Evolutionary conservation across 2,888 invertebrate genomes (phyloP).

Genomic region (Meloe dianella): DNA sequence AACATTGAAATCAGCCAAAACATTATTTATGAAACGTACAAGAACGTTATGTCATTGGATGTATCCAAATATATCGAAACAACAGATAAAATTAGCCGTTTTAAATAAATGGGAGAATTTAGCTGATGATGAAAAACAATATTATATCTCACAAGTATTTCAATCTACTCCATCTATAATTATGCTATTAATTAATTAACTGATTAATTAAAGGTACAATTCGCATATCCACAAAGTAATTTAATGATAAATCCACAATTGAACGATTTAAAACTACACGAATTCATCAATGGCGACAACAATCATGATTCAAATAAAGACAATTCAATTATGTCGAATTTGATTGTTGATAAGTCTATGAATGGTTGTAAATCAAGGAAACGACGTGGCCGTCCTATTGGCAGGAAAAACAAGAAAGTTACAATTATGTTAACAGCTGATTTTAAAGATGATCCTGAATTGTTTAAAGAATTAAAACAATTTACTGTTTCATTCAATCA

Average conservation of each 20-base stretch:
- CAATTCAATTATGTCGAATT: too few relatives aligned
- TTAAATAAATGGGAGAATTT: constrained; percentile 58
- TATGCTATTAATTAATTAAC: neutral
- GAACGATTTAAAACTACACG: constrained; percentile 48
- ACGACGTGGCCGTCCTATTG: constrained; percentile 45
- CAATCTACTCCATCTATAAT: neutral
- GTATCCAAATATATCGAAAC: constrained; percentile 58
- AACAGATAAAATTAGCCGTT: constrained; percentile 57
- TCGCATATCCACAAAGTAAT: constrained; percentile 54
- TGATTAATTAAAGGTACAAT: constrained; percentile 50
- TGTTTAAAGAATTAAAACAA: constrained; percentile 55
- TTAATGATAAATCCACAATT: constrained; percentile 60
- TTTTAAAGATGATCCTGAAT: constrained; percentile 57
- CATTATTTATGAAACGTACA: constrained; percentile 59
- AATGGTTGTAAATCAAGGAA: constrained; percentile 31
- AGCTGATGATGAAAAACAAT: constrained; percentile 56
- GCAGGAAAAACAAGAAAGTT: constrained; percentile 43
- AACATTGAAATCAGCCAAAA: constrained; percentile 58
- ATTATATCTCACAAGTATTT: constrained; percentile 59
- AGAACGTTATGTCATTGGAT: constrained; percentile 61
- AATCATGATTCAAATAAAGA: too few relatives aligned
- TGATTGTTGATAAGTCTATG: neutral
- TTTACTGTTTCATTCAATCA: constrained; percentile 43
- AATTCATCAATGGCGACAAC: constrained; percentile 24
- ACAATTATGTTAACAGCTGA: constrained; percentile 40